phyloP scores from a whole-genome alignment of 2,797 vertebrate species.

The Coregonus ussuriensis region DNA sequence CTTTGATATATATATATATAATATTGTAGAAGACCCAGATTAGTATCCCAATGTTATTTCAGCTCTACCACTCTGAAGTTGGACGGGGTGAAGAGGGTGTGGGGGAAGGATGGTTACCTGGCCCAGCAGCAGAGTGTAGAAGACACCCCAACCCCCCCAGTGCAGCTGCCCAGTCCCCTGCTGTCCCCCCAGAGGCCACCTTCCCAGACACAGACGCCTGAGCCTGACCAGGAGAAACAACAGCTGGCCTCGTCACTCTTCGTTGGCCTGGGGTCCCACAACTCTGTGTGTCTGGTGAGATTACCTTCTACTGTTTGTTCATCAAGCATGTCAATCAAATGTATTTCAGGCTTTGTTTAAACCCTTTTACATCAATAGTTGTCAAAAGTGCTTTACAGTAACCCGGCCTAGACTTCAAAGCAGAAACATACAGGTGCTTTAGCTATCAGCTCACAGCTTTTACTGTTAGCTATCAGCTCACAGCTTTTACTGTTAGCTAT shows the following conservation, averaged over 20 bases:
- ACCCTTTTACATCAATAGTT: background rate
- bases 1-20: background rate
- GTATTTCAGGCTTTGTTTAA: background rate
- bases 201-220: constrained; percentile 25
- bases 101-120: constrained; percentile 95
- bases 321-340: background rate
- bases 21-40: background rate
- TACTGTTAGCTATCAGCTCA: too few species aligned
- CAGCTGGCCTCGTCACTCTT: constrained; percentile 91
- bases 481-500: too few species aligned
- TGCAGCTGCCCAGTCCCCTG: constrained; percentile 60
- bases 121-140: constrained; percentile 76
- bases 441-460: too few species aligned
- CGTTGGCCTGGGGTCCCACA: constrained; percentile 83
- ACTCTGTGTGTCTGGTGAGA: constrained; percentile 84
- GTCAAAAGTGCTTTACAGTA: background rate
- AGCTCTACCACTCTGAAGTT: constrained; percentile 84
- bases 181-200: constrained; percentile 41
- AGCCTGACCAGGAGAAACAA: constrained; percentile 79
- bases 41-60: constrained; percentile 26
- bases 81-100: constrained; percentile 88
- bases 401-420: background rate
- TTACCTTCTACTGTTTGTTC: background rate
- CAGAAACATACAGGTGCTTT: too few species aligned
- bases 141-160: constrained; percentile 60